These are phyloP conservation scores for Drosophila atroscutellata DNA, from an alignment of 2,888 invertebrate genomes.

Conservation along the genomic window DNA sequence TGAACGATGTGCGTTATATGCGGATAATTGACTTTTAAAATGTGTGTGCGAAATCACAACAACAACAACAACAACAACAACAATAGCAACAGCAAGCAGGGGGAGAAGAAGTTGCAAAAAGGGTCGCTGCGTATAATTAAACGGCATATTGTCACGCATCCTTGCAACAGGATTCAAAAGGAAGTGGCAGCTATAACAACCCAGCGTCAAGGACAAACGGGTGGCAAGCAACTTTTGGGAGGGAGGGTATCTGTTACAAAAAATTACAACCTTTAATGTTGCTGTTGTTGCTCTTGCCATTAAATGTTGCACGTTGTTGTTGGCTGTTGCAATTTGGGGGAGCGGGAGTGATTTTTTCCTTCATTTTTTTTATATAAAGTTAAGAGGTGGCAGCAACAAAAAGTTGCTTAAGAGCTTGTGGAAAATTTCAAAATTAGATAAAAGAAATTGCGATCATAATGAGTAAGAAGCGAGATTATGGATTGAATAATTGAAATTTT, in stretches of 20 bases:
- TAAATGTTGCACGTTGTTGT: slow-evolving; percentile 47
- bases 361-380: not conserved
- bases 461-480: not conserved
- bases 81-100: slow-evolving; percentile 20
- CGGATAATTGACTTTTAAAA: slow-evolving; percentile 81
- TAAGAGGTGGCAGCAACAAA: slow-evolving; percentile 9
- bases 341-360: not conserved
- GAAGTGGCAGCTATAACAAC: not conserved
- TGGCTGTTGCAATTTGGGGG: slow-evolving; percentile 9
- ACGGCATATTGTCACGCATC: slow-evolving; percentile 78
- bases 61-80: slow-evolving; percentile 53
- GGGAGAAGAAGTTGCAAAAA: slow-evolving; percentile 28
- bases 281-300: slow-evolving; percentile 33
- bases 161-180: slow-evolving; percentile 44
- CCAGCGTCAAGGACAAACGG: slow-evolving; percentile 44
- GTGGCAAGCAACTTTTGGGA: slow-evolving; percentile 21
- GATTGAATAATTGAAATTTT: slow-evolving; percentile 14
- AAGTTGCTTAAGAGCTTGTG: slow-evolving; percentile 9
- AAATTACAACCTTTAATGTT: slow-evolving; percentile 12
- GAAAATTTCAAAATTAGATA: slow-evolving; percentile 24
- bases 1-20: slow-evolving; percentile 79
- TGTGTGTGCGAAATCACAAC: slow-evolving; percentile 77
- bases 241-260: slow-evolving; percentile 19
- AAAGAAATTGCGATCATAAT: slow-evolving; percentile 16
- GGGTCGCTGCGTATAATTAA: slow-evolving; percentile 77